Evolutionary conservation across 2,888 invertebrate genomes (phyloP).

Genomic region (Lissocephala sabroskyi): DNA sequence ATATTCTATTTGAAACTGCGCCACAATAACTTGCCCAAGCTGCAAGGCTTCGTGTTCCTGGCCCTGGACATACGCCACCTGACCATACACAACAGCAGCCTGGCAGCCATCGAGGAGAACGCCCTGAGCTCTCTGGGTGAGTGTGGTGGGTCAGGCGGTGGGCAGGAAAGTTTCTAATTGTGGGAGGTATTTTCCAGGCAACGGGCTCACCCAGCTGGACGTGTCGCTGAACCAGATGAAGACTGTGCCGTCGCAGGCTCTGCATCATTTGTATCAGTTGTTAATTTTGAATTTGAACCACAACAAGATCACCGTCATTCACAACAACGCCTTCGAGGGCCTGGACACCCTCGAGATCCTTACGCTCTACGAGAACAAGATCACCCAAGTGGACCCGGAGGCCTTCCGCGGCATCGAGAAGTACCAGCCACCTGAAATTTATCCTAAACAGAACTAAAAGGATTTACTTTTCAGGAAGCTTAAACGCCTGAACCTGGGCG

Average conservation of each 20-base stretch:
- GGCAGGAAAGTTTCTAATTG: not conserved
- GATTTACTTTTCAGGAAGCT: conserved; percentile 76
- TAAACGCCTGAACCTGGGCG: conserved; percentile 88
- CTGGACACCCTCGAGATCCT: conserved; percentile 89
- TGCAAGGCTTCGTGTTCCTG: conserved; percentile 89
- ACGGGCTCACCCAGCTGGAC: conserved; percentile 89
- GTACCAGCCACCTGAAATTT: too few species aligned
- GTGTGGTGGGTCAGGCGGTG: conserved; percentile 31
- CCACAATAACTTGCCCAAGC: conserved; percentile 87
- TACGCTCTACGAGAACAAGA: conserved; percentile 89
- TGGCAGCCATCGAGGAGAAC: conserved; percentile 89
- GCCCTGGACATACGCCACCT: conserved; percentile 90
- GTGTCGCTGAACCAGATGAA: conserved; percentile 88
- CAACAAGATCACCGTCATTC: conserved; percentile 86
- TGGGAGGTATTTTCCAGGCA: conserved; percentile 75
- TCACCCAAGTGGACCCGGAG: conserved; percentile 83
- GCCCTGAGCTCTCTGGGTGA: conserved; percentile 90
- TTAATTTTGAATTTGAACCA: conserved; percentile 92
- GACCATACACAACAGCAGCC: conserved; percentile 90
- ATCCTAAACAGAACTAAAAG: not conserved
- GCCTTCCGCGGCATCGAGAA: conserved; percentile 91
- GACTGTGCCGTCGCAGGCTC: conserved; percentile 85
- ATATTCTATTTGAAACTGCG: conserved; percentile 91
- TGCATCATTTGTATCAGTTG: conserved; percentile 85
- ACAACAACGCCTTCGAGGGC: conserved; percentile 88